These are phyloP conservation scores for Chrysocyon brachyurus DNA, from an alignment of 2,797 vertebrate genomes.

Conservation along the genomic window DNA sequence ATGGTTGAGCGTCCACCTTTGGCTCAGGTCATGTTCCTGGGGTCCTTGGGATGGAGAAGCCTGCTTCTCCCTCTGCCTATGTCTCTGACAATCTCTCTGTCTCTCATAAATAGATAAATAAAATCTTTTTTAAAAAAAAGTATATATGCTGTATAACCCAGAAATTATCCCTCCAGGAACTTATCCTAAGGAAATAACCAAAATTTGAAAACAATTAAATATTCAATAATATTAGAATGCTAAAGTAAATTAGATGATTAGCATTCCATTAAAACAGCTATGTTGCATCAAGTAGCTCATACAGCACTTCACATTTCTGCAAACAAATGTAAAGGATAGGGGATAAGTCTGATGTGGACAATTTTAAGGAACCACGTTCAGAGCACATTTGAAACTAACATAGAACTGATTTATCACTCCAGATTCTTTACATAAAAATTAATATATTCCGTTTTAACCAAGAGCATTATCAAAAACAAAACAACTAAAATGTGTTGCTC, in stretches of 20 bases:
- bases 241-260: constrained; percentile 53
- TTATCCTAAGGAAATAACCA: not conserved
- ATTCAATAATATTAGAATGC: constrained; percentile 36
- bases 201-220: constrained; percentile 12
- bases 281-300: not conserved
- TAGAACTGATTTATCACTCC: not conserved
- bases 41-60: too few species aligned
- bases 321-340: constrained; percentile 30
- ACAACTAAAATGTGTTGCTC: not conserved
- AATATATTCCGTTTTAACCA: constrained; percentile 21
- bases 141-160: not conserved
- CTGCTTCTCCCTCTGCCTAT: too few species aligned
- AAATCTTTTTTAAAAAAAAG: too few species aligned
- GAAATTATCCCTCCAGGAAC: constrained; percentile 10
- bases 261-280: not conserved
- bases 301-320: not conserved
- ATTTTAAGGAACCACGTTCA: constrained; percentile 41
- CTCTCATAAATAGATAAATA: too few species aligned
- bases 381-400: not conserved
- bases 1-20: too few species aligned
- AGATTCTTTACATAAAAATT: constrained; percentile 52
- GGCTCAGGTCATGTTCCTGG: too few species aligned
- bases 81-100: too few species aligned
- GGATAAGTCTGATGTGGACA: constrained; percentile 36
- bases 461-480: constrained; percentile 29